These are phyloP conservation scores for Esox lucius DNA, from an alignment of 2,797 vertebrate species.

Conservation along the genomic window DNA sequence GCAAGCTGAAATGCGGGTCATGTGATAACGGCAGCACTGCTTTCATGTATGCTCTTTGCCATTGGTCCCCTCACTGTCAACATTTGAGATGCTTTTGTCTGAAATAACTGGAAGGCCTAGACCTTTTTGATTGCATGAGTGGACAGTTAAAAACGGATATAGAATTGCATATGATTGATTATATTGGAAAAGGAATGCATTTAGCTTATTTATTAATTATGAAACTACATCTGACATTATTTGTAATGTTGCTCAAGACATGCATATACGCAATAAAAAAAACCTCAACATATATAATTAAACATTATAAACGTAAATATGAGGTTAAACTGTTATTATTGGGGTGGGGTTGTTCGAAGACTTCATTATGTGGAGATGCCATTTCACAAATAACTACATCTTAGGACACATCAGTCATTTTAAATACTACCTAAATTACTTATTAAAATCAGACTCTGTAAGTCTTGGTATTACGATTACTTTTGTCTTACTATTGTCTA, in stretches of 20 bases:
- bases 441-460: neutral
- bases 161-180: neutral
- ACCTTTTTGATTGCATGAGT: neutral
- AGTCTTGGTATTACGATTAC: too few species aligned
- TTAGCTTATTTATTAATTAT: neutral
- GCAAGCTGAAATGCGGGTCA: conserved; percentile 68
- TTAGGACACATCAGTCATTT: neutral
- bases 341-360: neutral
- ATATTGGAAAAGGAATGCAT: neutral
- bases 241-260: neutral
- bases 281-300: neutral
- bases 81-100: neutral
- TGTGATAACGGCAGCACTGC: conserved; percentile 58
- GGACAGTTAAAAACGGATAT: neutral
- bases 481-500: neutral
- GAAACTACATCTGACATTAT: neutral
- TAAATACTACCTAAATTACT: neutral
- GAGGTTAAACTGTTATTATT: neutral
- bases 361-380: neutral
- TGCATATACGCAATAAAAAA: too few species aligned
- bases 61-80: conserved; percentile 48
- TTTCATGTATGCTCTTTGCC: conserved; percentile 36
- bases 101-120: neutral
- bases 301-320: neutral
- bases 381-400: neutral